Evolutionary conservation across 2,113 vertebrate species (phyloP).

Genomic region (Chloropsis hardwickii): DNA sequence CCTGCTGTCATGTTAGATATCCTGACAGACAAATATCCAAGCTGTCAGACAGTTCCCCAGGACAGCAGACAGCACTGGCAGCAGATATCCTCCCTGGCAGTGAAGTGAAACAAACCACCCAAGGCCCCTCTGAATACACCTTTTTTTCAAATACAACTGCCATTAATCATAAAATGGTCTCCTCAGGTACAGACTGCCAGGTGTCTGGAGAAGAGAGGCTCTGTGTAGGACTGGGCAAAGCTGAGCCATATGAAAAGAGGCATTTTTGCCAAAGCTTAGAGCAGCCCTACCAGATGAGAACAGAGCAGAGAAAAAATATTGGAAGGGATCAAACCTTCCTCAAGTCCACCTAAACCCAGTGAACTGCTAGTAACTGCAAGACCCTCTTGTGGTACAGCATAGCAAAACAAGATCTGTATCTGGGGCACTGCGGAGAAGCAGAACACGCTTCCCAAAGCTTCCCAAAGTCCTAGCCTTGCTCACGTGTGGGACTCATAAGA

Average conservation of each 20-base stretch:
- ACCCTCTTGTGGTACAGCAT: neutral
- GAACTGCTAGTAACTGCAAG: neutral
- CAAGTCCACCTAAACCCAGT: neutral
- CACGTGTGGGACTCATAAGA: fast-evolving
- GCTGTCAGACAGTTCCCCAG: neutral
- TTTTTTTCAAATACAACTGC: neutral
- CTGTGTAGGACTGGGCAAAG: neutral
- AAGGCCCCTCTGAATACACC: neutral
- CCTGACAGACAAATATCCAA: neutral
- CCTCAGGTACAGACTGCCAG: neutral
- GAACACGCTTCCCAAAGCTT: fast-evolving
- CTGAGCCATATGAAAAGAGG: neutral
- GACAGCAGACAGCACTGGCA: neutral
- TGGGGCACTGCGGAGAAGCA: neutral
- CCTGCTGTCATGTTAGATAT: fast-evolving
- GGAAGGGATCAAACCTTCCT: neutral
- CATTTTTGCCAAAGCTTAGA: neutral
- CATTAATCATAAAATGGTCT: neutral
- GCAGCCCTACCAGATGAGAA: neutral
- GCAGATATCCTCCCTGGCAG: neutral
- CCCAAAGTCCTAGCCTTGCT: neutral
- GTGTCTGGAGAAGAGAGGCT: neutral
- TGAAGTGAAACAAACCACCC: neutral
- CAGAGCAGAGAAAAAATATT: neutral
- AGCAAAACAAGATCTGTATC: neutral